A percentile compares a stretch with the other conserved stretches of the same genome.
Evolutionary conservation across 1,140 invertebrate genomes (phyloP).

Genomic region (Temnothorax longispinosus): DNA sequence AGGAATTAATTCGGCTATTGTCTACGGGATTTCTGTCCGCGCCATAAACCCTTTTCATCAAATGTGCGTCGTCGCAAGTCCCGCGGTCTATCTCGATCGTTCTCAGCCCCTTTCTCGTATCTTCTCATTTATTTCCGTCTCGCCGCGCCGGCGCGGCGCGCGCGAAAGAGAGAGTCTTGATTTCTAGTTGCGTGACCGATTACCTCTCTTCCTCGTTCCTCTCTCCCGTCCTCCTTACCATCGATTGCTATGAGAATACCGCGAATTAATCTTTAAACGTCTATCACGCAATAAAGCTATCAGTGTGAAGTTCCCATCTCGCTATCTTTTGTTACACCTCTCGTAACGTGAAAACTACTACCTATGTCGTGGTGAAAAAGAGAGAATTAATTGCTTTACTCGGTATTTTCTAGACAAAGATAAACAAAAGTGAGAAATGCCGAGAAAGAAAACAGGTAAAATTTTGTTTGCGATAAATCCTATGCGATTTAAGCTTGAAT

Average conservation of each 20-base stretch:
- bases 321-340: slow-evolving; percentile 51
- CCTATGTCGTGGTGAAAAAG: background rate
- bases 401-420: background rate
- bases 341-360: slow-evolving; percentile 29
- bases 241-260: slow-evolving; percentile 58
- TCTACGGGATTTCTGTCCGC: slow-evolving; percentile 80
- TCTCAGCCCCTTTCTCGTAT: slow-evolving; percentile 64
- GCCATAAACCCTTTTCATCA: slow-evolving; percentile 82
- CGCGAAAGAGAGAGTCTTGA: slow-evolving; percentile 46
- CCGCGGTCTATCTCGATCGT: slow-evolving; percentile 54
- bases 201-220: slow-evolving; percentile 33
- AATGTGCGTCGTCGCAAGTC: slow-evolving; percentile 67
- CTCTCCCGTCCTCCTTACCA: background rate
- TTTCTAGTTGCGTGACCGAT: slow-evolving; percentile 71
- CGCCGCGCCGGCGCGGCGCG: slow-evolving; percentile 23
- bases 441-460: background rate
- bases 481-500: background rate
- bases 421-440: background rate
- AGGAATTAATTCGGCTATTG: slow-evolving; percentile 82
- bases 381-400: slow-evolving; percentile 35
- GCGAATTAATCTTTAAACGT: slow-evolving; percentile 68
- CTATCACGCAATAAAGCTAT: slow-evolving; percentile 66
- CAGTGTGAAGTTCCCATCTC: slow-evolving; percentile 12
- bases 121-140: slow-evolving; percentile 71
- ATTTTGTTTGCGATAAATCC: background rate